These are phyloP conservation scores for Anguilla japonica DNA, from an alignment of 2,113 vertebrate species.

Conservation along the genomic window DNA sequence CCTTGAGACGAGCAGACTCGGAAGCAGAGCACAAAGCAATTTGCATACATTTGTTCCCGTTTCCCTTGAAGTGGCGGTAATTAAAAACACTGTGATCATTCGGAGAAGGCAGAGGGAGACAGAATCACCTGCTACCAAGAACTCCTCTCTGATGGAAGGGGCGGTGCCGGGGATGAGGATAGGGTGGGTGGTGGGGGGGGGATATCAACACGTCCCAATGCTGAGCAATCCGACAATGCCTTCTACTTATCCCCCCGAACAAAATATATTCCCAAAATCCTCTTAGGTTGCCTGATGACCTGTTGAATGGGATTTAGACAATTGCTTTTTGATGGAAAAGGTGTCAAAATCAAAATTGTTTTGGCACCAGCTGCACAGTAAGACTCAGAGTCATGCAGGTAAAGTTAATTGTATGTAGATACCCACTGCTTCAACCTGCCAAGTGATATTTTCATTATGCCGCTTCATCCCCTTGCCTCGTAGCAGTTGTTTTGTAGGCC, in stretches of 20 bases:
- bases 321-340: conserved; percentile 30
- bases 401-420: conserved; percentile 39
- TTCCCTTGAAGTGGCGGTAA: conserved; percentile 42
- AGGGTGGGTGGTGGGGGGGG: too few relatives aligned
- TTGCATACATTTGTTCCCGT: conserved; percentile 52
- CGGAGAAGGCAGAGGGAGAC: conserved; percentile 29
- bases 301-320: conserved; percentile 30
- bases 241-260: background rate
- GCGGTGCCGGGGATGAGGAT: too few relatives aligned
- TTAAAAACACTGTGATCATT: conserved; percentile 47
- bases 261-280: conserved; percentile 13
- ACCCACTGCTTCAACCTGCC: conserved; percentile 36
- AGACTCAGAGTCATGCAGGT: conserved; percentile 35
- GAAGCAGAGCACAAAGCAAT: conserved; percentile 51
- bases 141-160: background rate
- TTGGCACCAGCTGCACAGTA: conserved; percentile 27
- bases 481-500: conserved; percentile 16
- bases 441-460: conserved; percentile 45
- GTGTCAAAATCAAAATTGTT: conserved; percentile 37
- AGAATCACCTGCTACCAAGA: conserved; percentile 26
- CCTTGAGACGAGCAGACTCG: conserved; percentile 54
- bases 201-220: conserved; percentile 17
- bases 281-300: background rate
- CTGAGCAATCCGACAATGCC: conserved; percentile 35
- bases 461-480: conserved; percentile 19